Base-by-base conservation (phyloP, 2,113 vertebrate species). In the Sminthopsis crassicaudata region DNA sequence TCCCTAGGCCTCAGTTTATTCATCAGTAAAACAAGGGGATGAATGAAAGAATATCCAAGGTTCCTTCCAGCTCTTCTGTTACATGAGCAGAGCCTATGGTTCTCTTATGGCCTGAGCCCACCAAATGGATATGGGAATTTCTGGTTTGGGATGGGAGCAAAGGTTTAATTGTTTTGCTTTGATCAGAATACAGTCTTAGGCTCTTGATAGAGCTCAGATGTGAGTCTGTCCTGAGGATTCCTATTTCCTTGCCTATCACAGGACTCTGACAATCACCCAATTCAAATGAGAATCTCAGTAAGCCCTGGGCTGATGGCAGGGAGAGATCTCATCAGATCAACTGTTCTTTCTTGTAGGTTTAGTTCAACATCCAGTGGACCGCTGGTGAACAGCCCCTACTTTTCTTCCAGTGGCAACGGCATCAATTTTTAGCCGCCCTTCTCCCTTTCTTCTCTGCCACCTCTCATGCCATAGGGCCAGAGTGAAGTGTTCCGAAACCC, bases 271-370 rank as follows among this genome's bases (percentile, higher is more conserved):
- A 96, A 84, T 67, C 89, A 46, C 89, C 50, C 90, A 94, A 96
- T 94, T 95, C 94, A 93, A 48, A 46, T 88, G 60, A 94, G 90
- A 46, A 42, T 91, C 92, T 84, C 89, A 50, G 14, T 53, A 54
- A 91, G 91, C 91, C 67, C 91, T 92, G 67, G n/a, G 51, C 89
- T 0, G 19, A 46, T 52, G 92, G 84, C 84, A 90, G 53, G 89
- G 89, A 8, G 36, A 84, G n/a, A 67, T 93, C 19, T 94, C 54
- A 26, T 93, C 50, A 76, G 30, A 46, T 42, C 0, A 0, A 91
- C 42, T 52, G 92, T 27, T 92, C 88, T 98, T 84, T 96, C 76
- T 96, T 96, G 76, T n/a, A 98, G 98, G 94, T 98, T 98, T 5
- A 60, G 55, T 93, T 96, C 98, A 0, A 53, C 91, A 0, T 95